Evolutionary conservation across 2,888 invertebrate species (phyloP), one percentile per base, ranked within the genome.

Genomic region (Oscheius sp.): DNA sequence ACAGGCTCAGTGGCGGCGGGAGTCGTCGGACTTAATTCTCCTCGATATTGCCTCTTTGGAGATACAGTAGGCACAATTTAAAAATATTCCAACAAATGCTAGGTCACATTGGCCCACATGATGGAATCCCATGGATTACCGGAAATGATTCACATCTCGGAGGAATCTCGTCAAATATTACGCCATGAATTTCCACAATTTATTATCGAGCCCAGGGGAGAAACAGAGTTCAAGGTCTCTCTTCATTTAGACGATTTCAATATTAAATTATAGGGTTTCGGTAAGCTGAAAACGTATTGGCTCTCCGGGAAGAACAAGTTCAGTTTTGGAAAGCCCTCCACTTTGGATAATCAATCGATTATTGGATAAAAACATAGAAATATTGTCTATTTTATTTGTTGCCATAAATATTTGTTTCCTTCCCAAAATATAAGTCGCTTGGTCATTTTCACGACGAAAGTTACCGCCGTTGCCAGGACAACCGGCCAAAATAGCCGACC

Each of bases 61-160:
- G 83, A 83, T 59, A 83, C 83, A 41, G 82, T 81, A 66, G 2
- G 43, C n/a, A n/a, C 41, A 3, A 35, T 55, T 41, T 18, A 35
- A 35, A n/a, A 5, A 27, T 3, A 41, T 2, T 27, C 52, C 41
- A 18, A 18, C 16, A 3, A 35, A 43, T 9, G 72, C 25, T 43
- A 81, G 81, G 82, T 83, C 6, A 83, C 79, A 35, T 72, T 80
- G 13, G 83, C 83, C 0, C 69, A 77, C 16, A 69, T 75, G 3
- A 80, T 83, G 83, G 83, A 83, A 63, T 76, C 76, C 6, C 70
- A 76, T 53, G 83, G 83, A 18, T 76, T 76, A 25, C 55, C 75
- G 64, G 69, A 77, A 59, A 80, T 75, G 73, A 87, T 87, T 53
- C 87, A 87, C 45, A 77, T 83, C 25, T 77, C 77, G 12, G 79